Evolutionary conservation across 1,140 invertebrate species (phyloP).

Genomic region (Cherax quadricarinatus): DNA sequence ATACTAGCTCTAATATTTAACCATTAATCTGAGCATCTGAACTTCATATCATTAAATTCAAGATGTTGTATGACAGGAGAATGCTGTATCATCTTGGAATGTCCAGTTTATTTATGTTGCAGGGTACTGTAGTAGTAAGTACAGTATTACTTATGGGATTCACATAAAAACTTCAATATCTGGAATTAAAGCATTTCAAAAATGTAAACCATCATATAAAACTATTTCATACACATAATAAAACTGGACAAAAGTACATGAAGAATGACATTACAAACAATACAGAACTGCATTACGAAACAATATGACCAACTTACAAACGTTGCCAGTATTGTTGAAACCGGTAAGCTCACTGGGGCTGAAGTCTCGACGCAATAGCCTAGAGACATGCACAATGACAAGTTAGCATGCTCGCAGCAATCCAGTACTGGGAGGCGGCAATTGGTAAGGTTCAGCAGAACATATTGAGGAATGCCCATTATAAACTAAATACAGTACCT

Average conservation of each 20-base stretch:
- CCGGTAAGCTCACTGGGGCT: constrained; percentile 81
- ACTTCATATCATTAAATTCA: too few species aligned
- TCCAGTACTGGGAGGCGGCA: constrained; percentile 12
- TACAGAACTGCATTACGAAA: constrained; percentile 25
- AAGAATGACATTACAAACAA: neutral
- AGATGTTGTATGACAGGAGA: too few species aligned
- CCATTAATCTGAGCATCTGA: too few species aligned
- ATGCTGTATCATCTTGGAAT: too few species aligned
- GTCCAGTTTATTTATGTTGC: too few species aligned
- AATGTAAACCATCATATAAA: too few species aligned
- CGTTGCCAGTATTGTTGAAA: constrained; percentile 94
- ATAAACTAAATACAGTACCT: neutral
- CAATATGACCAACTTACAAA: constrained; percentile 79
- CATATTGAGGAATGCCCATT: constrained; percentile 20
- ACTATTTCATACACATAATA: neutral
- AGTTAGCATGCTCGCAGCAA: constrained; percentile 64
- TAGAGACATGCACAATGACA: constrained; percentile 67
- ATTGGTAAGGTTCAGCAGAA: constrained; percentile 11
- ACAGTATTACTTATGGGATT: too few species aligned
- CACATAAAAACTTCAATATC: too few species aligned
- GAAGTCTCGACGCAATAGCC: constrained; percentile 68
- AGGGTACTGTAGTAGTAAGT: too few species aligned
- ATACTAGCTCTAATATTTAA: neutral
- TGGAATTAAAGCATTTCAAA: too few species aligned
- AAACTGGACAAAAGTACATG: constrained; percentile 3